Base-by-base conservation (phyloP, 2,113 vertebrate species). In the Pseudopodoces humilis region DNA sequence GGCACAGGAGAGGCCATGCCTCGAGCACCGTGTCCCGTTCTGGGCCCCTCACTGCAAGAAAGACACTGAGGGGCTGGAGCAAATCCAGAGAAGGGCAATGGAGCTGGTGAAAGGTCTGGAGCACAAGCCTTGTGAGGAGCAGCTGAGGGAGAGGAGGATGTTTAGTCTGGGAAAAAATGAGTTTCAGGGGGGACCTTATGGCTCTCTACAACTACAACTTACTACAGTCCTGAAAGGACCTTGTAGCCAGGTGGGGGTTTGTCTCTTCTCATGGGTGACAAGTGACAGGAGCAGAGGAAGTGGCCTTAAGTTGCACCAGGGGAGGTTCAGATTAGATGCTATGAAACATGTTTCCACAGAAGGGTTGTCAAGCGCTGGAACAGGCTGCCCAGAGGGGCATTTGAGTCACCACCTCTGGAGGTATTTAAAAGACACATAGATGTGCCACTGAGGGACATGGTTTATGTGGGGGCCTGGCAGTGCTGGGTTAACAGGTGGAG, bases 201-300 rank as follows among this genome's bases (percentile, higher is more conserved):
- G 7, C 11, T 44, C 27, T 56, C 83, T 31, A 25, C 27, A 49
- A 1, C 11, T 39, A 25, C 30, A 41, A 3, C 10, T 27, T 13
- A 5, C 21, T 14, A 13, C 35, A 50, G 3, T 18, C 43, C 76
- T 69, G 49, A 68, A 43, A 75, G 16, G 41, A 56, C 9, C 9
- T 30, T 44, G 16, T 13, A 56, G 31, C 3, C 3, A 2, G 9
- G 5, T 25, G 19, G 15, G 25, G 5, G 2, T 56, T 0, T 0
- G 19, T 52, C 49, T 43, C 23, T 8, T 44, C 35, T 75, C 33
- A 31, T 4, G 9, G 12, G 24, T 37, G 16, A 43, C 46, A 43
- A 43, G 39, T 10, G 43, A 50, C 6, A 70, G 43, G 11, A 21
- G 11, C 3, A 62, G 47, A 56, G 21, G 28, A 46, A 58, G 56